Evolutionary conservation across 2,888 invertebrate genomes (phyloP), one percentile per base, ranked within the genome.

Genomic region (Antheraea assamensis): DNA sequence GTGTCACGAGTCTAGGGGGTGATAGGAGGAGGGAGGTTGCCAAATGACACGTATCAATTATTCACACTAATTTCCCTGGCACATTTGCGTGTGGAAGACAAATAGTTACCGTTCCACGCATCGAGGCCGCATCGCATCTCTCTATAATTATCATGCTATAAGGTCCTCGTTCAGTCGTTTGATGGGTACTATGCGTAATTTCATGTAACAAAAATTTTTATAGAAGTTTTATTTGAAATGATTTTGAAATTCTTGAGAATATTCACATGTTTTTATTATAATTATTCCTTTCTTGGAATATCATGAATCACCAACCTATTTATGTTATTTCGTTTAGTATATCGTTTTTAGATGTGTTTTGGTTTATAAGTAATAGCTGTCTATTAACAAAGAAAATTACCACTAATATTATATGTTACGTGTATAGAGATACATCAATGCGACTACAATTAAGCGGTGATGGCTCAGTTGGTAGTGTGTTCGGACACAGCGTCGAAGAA

Each of bases 21-120:
- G 82, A 78, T 81, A 81, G 76, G 75, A 75, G 80, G 78, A 75
- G 85, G 91, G 92, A 88, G 90, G 93, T 94, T 93, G 94, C 93
- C 94, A 94, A 94, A 94, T 92, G 93, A 94, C 93, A 93, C 86
- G 87, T 90, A 94, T 94, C 92, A 93, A 94, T 94, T 94, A 94
- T 94, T 94, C 92, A 94, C 88, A 91, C 89, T 88, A 92, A 91
- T 91, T 87, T 90, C 90, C 91, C 91, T 87, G 83, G 86, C 87
- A 90, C 94, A 94, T 94, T 94, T 94, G 94, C 94, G 93, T 94
- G 94, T 93, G 85, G 88, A 93, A 93, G 92, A 92, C 92, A 93
- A 93, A 93, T 92, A 93, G 91, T 85, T 86, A 82, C 81, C 85
- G 85, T 86, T 87, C 86, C 85, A 87, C 87, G 84, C 86, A 87